These are phyloP conservation scores for Mizuhopecten yessoensis DNA, from an alignment of 1,140 invertebrate genomes.

Conservation along the genomic window DNA sequence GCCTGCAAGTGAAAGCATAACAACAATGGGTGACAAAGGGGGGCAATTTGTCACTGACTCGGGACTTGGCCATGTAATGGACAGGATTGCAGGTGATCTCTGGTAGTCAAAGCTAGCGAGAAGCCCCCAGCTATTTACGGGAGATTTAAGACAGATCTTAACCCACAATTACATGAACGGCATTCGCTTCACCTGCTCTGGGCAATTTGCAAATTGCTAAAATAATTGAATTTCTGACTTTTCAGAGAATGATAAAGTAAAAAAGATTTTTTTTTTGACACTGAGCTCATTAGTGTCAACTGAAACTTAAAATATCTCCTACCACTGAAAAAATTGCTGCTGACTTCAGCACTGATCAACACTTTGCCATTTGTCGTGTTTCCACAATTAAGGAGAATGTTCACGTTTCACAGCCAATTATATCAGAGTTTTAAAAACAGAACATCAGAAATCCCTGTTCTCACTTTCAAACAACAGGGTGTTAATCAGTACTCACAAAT, in stretches of 20 bases:
- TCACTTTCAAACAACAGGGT: too few relatives aligned
- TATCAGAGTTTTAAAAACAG: background rate
- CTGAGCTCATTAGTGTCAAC: background rate
- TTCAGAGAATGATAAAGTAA: background rate
- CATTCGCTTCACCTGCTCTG: background rate
- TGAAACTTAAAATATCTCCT: background rate
- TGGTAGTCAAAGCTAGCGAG: background rate
- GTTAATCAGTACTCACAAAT: too few relatives aligned
- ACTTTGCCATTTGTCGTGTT: background rate
- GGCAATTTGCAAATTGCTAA: background rate
- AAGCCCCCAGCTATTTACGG: background rate
- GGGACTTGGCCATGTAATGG: background rate
- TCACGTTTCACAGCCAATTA: background rate
- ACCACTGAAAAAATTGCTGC: background rate
- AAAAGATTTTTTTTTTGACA: background rate
- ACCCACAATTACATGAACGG: background rate
- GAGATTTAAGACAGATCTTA: background rate
- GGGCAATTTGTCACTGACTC: background rate
- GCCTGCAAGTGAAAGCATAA: slow-evolving; percentile 67
- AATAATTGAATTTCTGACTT: background rate
- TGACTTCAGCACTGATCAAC: background rate
- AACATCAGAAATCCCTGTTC: background rate
- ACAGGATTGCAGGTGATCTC: background rate
- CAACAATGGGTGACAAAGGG: background rate
- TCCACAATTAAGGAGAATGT: background rate